Conservation (phyloP, 2,113 vertebrate species). For the Calidris pugnax region DNA sequence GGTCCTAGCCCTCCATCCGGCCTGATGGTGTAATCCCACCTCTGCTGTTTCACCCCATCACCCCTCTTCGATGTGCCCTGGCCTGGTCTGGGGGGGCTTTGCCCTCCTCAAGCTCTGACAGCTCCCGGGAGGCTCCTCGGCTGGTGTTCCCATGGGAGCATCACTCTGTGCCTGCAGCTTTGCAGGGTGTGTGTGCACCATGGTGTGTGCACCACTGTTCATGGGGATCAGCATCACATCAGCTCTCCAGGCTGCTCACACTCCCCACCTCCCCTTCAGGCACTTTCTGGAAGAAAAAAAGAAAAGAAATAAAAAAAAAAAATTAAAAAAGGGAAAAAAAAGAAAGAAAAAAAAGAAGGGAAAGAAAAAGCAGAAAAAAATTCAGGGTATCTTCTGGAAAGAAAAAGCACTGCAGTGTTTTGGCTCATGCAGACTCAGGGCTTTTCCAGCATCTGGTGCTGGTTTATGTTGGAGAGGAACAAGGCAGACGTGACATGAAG, state of each 20-base stretch:
- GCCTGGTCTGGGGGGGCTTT: neutral
- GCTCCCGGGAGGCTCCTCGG: neutral
- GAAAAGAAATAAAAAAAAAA: too few relatives aligned
- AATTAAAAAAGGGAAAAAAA: too few relatives aligned
- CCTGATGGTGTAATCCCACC: neutral
- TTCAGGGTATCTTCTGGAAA: neutral
- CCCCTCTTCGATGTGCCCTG: too few relatives aligned
- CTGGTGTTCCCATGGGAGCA: rapidly evolving
- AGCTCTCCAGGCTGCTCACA: neutral
- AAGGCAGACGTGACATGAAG: neutral
- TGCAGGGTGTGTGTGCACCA: rapidly evolving
- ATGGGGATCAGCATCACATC: neutral
- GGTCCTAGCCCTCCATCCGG: rapidly evolving
- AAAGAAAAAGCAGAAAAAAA: too few relatives aligned
- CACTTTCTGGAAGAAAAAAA: neutral
- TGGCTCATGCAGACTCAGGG: neutral
- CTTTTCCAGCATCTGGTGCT: neutral
- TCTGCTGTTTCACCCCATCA: neutral
- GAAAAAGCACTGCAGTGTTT: neutral
- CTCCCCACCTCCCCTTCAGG: neutral
- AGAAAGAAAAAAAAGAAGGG: neutral
- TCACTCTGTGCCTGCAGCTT: rapidly evolving
- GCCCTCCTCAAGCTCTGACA: neutral
- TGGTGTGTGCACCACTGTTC: rapidly evolving
- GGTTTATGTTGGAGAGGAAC: rapidly evolving